Percentiles rank a stretch among this genome's conserved stretches.
Evolutionary conservation across 2,113 vertebrate genomes (phyloP).

Genomic region (Brienomyrus brachyistius): DNA sequence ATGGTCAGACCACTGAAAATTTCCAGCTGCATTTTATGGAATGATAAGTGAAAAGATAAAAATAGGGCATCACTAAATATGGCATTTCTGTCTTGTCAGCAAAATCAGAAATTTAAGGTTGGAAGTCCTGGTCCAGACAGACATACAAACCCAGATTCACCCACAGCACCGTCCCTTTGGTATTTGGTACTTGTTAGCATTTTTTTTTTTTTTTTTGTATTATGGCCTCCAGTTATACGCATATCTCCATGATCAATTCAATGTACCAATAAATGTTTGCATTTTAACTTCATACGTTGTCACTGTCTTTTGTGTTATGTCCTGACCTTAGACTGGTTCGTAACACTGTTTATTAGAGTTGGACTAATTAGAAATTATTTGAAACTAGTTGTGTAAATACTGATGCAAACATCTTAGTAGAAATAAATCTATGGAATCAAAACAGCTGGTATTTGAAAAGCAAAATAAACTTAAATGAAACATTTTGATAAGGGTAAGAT

Average conservation of each 20-base stretch:
- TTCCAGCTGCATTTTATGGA: background rate
- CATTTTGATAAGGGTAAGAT: background rate
- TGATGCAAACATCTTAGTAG: background rate
- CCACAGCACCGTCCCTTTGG: too few relatives aligned
- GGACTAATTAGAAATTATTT: background rate
- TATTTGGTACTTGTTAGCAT: too few relatives aligned
- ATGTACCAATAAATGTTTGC: background rate
- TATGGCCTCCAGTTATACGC: too few relatives aligned
- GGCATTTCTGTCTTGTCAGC: background rate
- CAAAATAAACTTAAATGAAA: background rate
- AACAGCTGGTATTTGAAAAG: background rate
- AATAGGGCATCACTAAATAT: background rate
- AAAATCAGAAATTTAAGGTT: background rate
- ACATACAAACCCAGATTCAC: too few relatives aligned
- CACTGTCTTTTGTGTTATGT: background rate
- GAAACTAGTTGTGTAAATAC: background rate
- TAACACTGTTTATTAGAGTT: background rate
- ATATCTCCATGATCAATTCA: too few relatives aligned
- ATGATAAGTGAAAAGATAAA: background rate
- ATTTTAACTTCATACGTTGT: background rate
- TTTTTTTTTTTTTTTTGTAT: too few relatives aligned
- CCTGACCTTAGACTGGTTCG: background rate
- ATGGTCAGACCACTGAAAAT: background rate
- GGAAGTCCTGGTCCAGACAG: too few relatives aligned
- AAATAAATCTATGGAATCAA: background rate